A percentile compares a stretch with the other conserved stretches of the same genome.
phyloP scores from a whole-genome alignment of 2,797 vertebrate species.

The Lindbergichthys nudifrons region DNA sequence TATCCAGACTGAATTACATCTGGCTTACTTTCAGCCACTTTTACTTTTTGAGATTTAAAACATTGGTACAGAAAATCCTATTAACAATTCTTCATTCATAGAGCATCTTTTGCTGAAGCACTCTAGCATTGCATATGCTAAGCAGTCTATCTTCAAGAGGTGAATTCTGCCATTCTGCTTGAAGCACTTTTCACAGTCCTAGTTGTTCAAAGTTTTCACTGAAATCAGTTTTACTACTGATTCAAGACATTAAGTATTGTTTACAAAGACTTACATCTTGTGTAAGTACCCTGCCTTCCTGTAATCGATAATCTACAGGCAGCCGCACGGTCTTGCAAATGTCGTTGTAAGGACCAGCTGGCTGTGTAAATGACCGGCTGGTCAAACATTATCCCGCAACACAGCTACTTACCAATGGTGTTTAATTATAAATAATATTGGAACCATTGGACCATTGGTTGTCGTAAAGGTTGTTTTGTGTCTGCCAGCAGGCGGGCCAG shows the following conservation, averaged over 20 bases:
- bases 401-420: constrained; percentile 11
- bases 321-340: constrained; percentile 41
- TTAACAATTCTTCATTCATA: background rate
- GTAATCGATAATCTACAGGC: constrained; percentile 16
- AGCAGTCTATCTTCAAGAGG: background rate
- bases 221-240: background rate
- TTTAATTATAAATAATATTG: constrained; percentile 27
- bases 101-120: background rate
- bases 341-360: constrained; percentile 30
- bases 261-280: constrained; percentile 13
- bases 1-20: background rate
- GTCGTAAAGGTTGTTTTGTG: constrained; percentile 33
- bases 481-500: constrained; percentile 16
- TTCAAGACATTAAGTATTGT: background rate
- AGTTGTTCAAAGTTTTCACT: no score
- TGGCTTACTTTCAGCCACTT: background rate
- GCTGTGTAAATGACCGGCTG: constrained; percentile 28
- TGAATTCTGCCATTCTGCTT: background rate
- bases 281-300: background rate
- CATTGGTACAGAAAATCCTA: no score
- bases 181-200: background rate
- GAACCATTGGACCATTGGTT: background rate
- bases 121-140: background rate
- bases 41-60: background rate
- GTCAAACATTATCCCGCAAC: constrained; percentile 12